phyloP scores from a whole-genome alignment of 2,113 vertebrate genomes.

The Pitta sordida region DNA sequence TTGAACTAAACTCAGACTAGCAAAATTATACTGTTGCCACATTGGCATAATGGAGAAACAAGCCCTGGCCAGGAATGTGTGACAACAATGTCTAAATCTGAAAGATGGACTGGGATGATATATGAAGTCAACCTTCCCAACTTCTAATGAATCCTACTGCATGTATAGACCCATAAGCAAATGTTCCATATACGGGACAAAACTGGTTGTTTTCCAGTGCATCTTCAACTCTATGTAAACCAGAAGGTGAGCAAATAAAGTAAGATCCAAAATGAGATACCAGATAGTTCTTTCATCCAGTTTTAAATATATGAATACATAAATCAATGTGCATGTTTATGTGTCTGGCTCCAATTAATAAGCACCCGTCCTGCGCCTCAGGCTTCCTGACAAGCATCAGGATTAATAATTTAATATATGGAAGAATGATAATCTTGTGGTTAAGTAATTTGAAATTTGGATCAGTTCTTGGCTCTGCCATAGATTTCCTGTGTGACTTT shows the following conservation, averaged over 20 bases:
- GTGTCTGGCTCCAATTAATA: conserved; percentile 65
- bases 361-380: conserved; percentile 55
- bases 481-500: conserved; percentile 35
- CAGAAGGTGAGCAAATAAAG: conserved; percentile 12
- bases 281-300: conserved; percentile 52
- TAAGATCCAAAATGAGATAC: conserved; percentile 47
- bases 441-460: conserved; percentile 46
- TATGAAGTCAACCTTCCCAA: not conserved
- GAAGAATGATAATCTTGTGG: conserved; percentile 50
- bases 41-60: not conserved
- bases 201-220: not conserved
- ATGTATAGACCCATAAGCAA: conserved; percentile 1
- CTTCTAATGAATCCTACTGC: not conserved
- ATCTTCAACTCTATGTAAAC: conserved; percentile 51
- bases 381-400: conserved; percentile 57
- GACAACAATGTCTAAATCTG: conserved; percentile 5
- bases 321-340: conserved; percentile 59
- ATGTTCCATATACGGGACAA: not conserved
- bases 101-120: not conserved
- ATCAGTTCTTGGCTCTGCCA: conserved; percentile 45
- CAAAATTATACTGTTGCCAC: not conserved
- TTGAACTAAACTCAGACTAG: not conserved
- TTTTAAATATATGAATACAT: conserved; percentile 61
- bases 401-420: conserved; percentile 56
- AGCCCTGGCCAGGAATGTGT: not conserved